phyloP scores from a whole-genome alignment of 2,113 vertebrate species.

The Boleophthalmus pectinirostris region DNA sequence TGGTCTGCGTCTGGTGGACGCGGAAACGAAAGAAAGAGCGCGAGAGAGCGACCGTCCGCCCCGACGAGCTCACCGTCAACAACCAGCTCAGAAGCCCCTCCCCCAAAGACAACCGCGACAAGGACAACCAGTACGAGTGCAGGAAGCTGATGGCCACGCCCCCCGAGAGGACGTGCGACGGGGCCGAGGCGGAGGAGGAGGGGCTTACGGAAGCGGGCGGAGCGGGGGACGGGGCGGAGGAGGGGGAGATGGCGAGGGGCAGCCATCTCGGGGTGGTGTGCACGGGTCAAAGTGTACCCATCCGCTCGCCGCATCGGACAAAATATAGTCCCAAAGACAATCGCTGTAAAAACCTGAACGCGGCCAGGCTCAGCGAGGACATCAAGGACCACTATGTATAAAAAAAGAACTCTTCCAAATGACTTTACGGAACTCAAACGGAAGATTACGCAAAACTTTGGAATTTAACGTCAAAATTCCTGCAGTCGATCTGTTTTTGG shows the following conservation, averaged over 20 bases:
- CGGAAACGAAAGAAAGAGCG: conserved; percentile 92
- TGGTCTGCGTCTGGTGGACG: conserved; percentile 90
- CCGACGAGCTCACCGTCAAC: conserved; percentile 84
- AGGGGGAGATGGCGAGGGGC: conserved; percentile 35
- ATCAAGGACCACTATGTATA: conserved; percentile 79
- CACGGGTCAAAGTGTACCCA: conserved; percentile 71
- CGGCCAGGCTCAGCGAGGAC: conserved; percentile 74
- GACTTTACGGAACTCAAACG: conserved; percentile 46
- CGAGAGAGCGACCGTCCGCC: conserved; percentile 73
- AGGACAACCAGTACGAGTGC: conserved; percentile 84
- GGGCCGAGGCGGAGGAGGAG: conserved; percentile 78
- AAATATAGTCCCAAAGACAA: conserved; percentile 89
- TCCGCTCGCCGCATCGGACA: conserved; percentile 83
- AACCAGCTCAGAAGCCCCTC: conserved; percentile 86
- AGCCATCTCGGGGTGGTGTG: conserved; percentile 59
- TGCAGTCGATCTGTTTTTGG: too few species aligned
- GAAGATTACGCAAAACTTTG: conserved; percentile 49
- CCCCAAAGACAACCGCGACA: conserved; percentile 81
- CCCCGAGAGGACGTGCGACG: conserved; percentile 83
- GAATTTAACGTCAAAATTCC: neutral
- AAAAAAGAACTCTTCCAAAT: conserved; percentile 46
- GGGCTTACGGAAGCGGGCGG: conserved; percentile 57
- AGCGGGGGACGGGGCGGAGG: conserved; percentile 62
- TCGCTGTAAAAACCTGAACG: conserved; percentile 85
- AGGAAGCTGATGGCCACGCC: conserved; percentile 86